Evolutionary conservation across 2,797 vertebrate genomes (phyloP), one percentile per base, ranked within the genome.

Genomic region (Acestrorhynchus altus): DNA sequence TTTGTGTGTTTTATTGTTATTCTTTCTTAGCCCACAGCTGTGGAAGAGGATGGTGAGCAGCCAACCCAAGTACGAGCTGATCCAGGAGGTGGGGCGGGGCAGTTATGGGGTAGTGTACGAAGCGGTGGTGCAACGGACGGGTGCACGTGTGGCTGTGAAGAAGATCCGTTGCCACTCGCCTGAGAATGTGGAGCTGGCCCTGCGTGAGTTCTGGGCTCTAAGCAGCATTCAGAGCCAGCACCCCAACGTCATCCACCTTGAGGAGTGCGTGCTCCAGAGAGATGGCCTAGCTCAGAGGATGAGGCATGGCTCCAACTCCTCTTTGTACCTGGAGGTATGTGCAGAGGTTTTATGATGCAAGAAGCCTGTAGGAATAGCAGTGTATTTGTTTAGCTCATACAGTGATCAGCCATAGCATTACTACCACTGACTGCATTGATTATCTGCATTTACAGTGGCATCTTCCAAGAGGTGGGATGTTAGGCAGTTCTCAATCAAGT

Each of bases 141-240:
- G 96, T 26, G 95, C 94, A 49, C 95, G 95, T 15, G 95, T 98
- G 66, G 98, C 98, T 0, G 96, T 99, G 81, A 99, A 99, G 92
- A 99, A 98, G 92, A 98, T 99, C 83, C 96, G 96, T 89, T 99
- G 98, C 90, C 96, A 98, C 80, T 97, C 96, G 24, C 97, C 98
- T 4, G 98, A 99, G 91, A 98, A 98, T 56, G 97, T 99, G 85
- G 98, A 99, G 88, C 93, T 99, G 85, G 98, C 97, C 13, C 92
- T 99, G 67, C 94, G 97, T 0, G 98, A 99, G 89, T 98, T 99
- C 92, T 98, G 98, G 97, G 98, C 98, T 60, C 94, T 99, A 72
- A 99, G 97, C 94, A 99, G 98, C 90, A 98, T 99, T 91, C 96
- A 97, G 90, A 98, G 96, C 90, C 97, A 98, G 86, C 97, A 99